phyloP scores from a whole-genome alignment of 2,888 invertebrate species.

The Incurvaria masculella region DNA sequence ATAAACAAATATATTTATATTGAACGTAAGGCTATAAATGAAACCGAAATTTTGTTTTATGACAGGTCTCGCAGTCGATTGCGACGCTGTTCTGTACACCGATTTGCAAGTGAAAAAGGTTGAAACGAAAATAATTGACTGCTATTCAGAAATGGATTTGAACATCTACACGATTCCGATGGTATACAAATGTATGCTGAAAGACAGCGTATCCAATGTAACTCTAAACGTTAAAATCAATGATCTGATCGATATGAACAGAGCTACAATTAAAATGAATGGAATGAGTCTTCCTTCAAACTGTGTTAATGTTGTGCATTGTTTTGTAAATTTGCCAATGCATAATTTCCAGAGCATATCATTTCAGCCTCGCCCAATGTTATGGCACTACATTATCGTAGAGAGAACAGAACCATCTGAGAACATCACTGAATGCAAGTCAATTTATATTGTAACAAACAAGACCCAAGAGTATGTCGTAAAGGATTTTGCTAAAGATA shows the following conservation, averaged over 20 bases:
- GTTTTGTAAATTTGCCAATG: conserved; percentile 44
- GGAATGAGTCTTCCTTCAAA: conserved; percentile 52
- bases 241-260: conserved; percentile 21
- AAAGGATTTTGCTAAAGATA: conserved; percentile 51
- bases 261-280: conserved; percentile 43
- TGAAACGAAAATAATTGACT: conserved; percentile 31
- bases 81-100: conserved; percentile 62
- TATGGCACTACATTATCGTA: conserved; percentile 58
- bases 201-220: conserved; percentile 24
- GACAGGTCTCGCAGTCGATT: conserved; percentile 65
- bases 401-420: conserved; percentile 26
- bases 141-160: conserved; percentile 28
- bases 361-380: conserved; percentile 54
- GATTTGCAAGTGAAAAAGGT: conserved; percentile 58
- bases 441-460: conserved; percentile 25
- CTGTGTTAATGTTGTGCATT: conserved; percentile 42
- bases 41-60: conserved; percentile 19
- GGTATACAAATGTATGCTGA: conserved; percentile 51
- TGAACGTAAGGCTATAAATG: neutral
- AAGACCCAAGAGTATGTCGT: conserved; percentile 23
- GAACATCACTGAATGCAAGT: conserved; percentile 34
- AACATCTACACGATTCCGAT: conserved; percentile 28
- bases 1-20: no score
- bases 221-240: conserved; percentile 38
- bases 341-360: conserved; percentile 33